Evolutionary conservation across 2,797 vertebrate species (phyloP).

Genomic region (Parauchenoglanis ngamensis): DNA sequence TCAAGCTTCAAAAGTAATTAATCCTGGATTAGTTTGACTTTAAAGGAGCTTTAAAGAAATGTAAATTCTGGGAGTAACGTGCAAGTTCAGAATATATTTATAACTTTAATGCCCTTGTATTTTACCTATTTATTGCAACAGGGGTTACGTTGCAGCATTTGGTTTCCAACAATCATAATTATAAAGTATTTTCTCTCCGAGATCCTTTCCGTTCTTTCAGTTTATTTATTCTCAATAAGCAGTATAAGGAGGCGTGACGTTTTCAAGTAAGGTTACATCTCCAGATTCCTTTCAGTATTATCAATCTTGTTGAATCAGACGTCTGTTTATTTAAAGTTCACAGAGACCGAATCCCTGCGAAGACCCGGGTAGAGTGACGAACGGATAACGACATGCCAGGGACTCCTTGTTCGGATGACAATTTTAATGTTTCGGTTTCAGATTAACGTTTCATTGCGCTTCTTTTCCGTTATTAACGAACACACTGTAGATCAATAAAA

Average conservation of each 20-base stretch:
- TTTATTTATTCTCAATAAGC: constrained; percentile 44
- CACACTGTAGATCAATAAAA: constrained; percentile 46
- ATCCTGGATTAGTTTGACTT: constrained; percentile 51
- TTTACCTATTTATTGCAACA: constrained; percentile 75
- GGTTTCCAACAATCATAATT: constrained; percentile 35
- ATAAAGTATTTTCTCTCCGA: constrained; percentile 8
- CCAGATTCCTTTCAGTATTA: constrained; percentile 14
- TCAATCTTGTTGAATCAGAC: constrained; percentile 35
- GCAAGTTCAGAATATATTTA: constrained; percentile 74
- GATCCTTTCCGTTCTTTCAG: not conserved
- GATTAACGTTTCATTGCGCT: constrained; percentile 22
- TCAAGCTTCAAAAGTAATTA: constrained; percentile 46
- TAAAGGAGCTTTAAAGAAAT: constrained; percentile 54
- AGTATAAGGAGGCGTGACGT: not conserved
- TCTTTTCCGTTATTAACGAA: constrained; percentile 41
- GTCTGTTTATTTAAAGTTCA: constrained; percentile 39
- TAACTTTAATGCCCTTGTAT: constrained; percentile 61
- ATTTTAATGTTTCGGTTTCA: constrained; percentile 57
- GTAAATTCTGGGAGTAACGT: constrained; percentile 39
- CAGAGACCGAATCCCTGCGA: not conserved
- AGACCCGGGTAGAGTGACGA: constrained; percentile 29
- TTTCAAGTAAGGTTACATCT: constrained; percentile 21
- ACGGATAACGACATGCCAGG: constrained; percentile 41
- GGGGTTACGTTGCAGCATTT: constrained; percentile 37
- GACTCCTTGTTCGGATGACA: constrained; percentile 43